Base-by-base conservation (phyloP, 2,113 vertebrate species). In the Plestiodon gilberti region DNA sequence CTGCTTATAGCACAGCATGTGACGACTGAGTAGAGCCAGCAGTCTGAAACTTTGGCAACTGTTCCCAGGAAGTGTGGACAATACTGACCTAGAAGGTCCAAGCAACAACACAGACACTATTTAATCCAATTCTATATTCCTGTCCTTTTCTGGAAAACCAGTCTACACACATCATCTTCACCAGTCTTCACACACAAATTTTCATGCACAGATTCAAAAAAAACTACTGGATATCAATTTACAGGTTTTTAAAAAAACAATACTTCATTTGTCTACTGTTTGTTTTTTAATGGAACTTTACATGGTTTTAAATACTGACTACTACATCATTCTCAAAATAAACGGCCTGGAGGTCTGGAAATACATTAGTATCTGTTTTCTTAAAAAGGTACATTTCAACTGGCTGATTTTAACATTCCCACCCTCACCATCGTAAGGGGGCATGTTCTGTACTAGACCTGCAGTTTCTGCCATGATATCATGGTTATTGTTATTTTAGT, bases 401-500 rank as follows among this genome's bases (percentile, higher is more conserved):
- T 85, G 0, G 0, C n/a, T 76, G 62, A 33, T 7, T 23, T 87
- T 65, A 89, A 82, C 89, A 55, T n/a, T 88, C 79, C 76, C 11
- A 55, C 15, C 91, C 15, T 69, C 90, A 38, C 25, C 75, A 84
- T 33, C 1, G 0, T 48, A 22, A 55, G 22, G 35, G 74, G 30
- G 22, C 82, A 33, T 62, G 87, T 8, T 52, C 83, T 89, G 73
- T 88, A 70, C 52, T 3, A 88, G 62, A 28, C 2, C 40, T 43
- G n/a, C 5, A 89, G 48, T 65, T 87, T 33, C 87, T 93, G 86
- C 67, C 55, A 87, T 62, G 59, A 87, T 38, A 91, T 87, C 35
- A 55, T 81, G 85, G 59, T 23, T 84, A 90, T 87, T 90, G 71
- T 87, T 88, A 84, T 3, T 74, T 81, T 65, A 2, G 74, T 89